Evolutionary conservation across 2,888 invertebrate species (phyloP).

Genomic region (Caenorhabditis sp.): DNA sequence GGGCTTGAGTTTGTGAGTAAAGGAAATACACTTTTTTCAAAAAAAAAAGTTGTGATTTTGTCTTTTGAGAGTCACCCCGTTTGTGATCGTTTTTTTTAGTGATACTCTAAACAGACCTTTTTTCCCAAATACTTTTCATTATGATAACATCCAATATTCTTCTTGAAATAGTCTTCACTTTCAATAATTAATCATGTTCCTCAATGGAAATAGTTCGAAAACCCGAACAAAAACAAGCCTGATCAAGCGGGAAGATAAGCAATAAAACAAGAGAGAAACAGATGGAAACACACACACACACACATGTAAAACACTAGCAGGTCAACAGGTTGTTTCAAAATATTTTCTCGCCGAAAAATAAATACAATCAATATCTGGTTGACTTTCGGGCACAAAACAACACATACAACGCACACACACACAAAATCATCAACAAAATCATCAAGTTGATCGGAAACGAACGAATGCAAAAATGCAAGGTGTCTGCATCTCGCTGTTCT

Average conservation of each 20-base stretch:
- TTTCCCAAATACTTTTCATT: no score
- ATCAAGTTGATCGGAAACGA: not conserved
- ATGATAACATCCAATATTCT: no score
- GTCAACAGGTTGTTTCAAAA: not conserved
- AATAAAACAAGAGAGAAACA: slow-evolving; percentile 9
- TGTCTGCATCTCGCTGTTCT: not conserved
- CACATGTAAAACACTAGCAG: slow-evolving; percentile 13
- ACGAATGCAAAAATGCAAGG: no score
- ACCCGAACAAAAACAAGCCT: not conserved
- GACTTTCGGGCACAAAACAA: not conserved
- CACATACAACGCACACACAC: not conserved
- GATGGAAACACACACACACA: slow-evolving; percentile 8
- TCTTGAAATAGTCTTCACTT: no score
- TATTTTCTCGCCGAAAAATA: not conserved
- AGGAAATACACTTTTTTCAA: no score
- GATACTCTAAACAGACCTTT: no score
- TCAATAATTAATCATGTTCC: no score
- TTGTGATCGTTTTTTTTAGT: no score
- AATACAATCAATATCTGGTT: not conserved
- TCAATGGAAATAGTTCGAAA: not conserved
- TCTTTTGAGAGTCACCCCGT: no score
- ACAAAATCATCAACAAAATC: not conserved
- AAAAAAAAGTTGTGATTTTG: no score
- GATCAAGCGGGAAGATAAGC: not conserved
- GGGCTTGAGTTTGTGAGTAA: no score